Conservation (phyloP, 2,888 invertebrate genomes). For the Platynereis dumerilii region DNA sequence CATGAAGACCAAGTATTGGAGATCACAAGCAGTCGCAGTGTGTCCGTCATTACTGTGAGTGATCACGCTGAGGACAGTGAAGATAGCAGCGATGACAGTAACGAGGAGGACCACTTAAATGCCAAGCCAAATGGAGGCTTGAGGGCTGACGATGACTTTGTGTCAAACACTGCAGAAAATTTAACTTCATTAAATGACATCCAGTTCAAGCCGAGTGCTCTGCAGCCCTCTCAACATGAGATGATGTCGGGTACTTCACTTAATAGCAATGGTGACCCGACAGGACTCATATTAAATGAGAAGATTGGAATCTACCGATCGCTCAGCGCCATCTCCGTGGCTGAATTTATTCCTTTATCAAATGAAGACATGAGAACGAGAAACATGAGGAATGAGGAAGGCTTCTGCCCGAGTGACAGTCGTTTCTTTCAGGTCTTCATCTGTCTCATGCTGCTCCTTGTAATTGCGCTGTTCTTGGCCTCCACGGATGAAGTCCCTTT, state of each 20-base stretch:
- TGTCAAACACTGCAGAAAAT: no score
- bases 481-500: conserved; percentile 30
- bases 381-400: conserved; percentile 13
- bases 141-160: no score
- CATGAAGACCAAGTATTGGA: conserved; percentile 33
- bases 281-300: conserved; percentile 11
- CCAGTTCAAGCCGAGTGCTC: conserved; percentile 21
- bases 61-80: conserved; percentile 4
- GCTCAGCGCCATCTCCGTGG: conserved; percentile 22
- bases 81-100: not conserved
- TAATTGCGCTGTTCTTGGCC: conserved; percentile 32
- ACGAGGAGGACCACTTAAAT: not conserved
- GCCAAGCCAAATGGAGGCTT: not conserved
- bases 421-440: conserved; percentile 28
- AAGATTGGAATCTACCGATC: conserved; percentile 22
- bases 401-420: conserved; percentile 23
- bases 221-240: conserved; percentile 10
- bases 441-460: conserved; percentile 20
- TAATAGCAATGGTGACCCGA: conserved; percentile 8
- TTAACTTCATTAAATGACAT: conserved; percentile 10
- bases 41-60: not conserved
- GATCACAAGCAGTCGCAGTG: conserved; percentile 20
- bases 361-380: conserved; percentile 6
- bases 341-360: conserved; percentile 19
- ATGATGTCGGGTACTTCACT: conserved; percentile 5